A percentile compares a stretch with the other conserved stretches of the same genome.
Evolutionary conservation across 2,113 vertebrate genomes (phyloP).

Genomic region (Gobius niger): DNA sequence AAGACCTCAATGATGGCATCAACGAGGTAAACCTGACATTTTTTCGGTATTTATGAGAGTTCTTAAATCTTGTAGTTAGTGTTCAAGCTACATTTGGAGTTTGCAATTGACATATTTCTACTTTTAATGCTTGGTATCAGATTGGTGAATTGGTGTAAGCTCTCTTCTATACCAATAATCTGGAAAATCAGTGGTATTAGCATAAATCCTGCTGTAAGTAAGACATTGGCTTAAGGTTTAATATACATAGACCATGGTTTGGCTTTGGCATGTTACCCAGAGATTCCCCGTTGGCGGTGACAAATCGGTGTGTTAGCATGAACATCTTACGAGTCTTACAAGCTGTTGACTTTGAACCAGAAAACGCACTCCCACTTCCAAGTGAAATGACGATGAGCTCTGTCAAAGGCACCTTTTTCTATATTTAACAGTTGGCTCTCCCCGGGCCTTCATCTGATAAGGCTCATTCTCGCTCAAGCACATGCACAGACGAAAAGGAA

Average conservation of each 20-base stretch:
- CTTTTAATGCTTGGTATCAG: no score
- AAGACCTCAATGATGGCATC: no score
- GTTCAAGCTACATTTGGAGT: no score
- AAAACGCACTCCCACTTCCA: slow-evolving; percentile 6
- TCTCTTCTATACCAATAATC: no score
- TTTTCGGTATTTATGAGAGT: no score
- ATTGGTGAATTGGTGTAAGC: no score
- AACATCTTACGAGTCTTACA: background rate
- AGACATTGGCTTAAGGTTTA: no score
- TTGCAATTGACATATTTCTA: no score
- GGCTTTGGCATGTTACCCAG: background rate
- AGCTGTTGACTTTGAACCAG: slow-evolving; percentile 1
- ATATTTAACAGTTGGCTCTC: slow-evolving; percentile 11
- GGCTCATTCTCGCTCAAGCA: background rate
- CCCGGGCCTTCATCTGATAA: slow-evolving; percentile 5
- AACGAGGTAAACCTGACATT: no score
- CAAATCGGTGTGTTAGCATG: background rate
- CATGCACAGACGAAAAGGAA: background rate
- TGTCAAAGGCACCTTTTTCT: slow-evolving; percentile 17
- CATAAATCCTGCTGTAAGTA: no score
- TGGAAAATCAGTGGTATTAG: no score
- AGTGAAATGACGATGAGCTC: background rate
- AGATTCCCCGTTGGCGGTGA: background rate
- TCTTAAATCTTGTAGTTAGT: no score
- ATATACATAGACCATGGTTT: background rate